phyloP scores from a whole-genome alignment of 2,888 invertebrate species.

The Drosophila formosana region DNA sequence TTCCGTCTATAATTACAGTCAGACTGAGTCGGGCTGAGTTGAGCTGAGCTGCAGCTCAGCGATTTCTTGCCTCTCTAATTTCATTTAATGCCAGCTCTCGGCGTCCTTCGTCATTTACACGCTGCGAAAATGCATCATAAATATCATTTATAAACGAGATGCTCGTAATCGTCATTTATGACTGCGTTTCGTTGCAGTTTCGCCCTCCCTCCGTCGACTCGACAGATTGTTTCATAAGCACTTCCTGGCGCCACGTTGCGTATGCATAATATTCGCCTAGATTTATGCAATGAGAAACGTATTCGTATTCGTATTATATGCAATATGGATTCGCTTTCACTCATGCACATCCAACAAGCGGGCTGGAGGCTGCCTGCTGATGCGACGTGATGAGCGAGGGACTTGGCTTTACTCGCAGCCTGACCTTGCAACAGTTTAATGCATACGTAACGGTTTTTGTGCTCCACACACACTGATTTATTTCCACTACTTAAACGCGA shows the following conservation, averaged over 20 bases:
- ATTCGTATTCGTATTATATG: conserved; percentile 33
- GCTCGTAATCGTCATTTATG: conserved; percentile 46
- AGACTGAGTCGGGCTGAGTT: background rate
- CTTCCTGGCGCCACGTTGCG: conserved; percentile 34
- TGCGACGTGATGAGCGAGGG: conserved; percentile 35
- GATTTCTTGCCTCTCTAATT: conserved; percentile 20
- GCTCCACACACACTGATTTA: conserved; percentile 54
- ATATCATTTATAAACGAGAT: conserved; percentile 54
- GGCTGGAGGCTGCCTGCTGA: conserved; percentile 20
- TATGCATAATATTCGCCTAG: conserved; percentile 63
- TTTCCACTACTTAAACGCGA: conserved; percentile 59
- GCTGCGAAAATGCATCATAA: conserved; percentile 34
- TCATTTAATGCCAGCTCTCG: conserved; percentile 24
- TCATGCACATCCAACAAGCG: conserved; percentile 47
- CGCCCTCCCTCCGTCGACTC: background rate
- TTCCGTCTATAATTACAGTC: conserved; percentile 12
- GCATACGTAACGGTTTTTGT: conserved; percentile 39
- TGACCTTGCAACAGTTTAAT: conserved; percentile 65
- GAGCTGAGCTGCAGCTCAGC: background rate
- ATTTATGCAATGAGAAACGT: conserved; percentile 55
- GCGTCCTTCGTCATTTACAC: conserved; percentile 11
- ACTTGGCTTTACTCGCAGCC: conserved; percentile 7
- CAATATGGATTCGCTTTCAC: conserved; percentile 48
- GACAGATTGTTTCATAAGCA: conserved; percentile 47
- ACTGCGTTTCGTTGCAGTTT: conserved; percentile 31